These are phyloP conservation scores for Xylota segnis DNA, from an alignment of 2,888 invertebrate genomes.

Conservation along the genomic window DNA sequence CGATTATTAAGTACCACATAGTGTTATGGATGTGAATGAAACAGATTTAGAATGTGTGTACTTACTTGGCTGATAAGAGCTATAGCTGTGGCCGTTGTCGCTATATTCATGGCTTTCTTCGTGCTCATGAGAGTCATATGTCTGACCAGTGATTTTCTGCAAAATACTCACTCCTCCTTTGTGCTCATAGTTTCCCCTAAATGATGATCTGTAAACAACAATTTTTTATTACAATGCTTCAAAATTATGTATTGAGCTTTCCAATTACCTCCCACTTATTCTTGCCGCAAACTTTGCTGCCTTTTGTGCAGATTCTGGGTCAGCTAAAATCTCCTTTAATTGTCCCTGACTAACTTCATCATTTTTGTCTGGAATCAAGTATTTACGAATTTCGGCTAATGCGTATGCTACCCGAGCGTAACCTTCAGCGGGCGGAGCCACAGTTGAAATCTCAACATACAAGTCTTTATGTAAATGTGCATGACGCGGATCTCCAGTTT, in stretches of 20 bases:
- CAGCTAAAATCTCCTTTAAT: constrained; percentile 79
- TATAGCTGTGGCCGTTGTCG: not conserved
- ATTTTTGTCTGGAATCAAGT: constrained; percentile 81
- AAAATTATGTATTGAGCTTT: not conserved
- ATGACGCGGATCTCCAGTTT: constrained; percentile 93
- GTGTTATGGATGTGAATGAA: constrained; percentile 10
- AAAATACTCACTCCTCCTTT: constrained; percentile 59
- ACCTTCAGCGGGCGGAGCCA: constrained; percentile 94
- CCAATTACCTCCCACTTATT: constrained; percentile 47
- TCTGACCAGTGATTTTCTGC: constrained; percentile 59
- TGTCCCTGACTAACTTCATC: constrained; percentile 81
- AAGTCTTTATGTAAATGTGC: constrained; percentile 94
- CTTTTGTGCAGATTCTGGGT: constrained; percentile 58
- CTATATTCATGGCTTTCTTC: constrained; percentile 4
- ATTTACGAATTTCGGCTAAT: constrained; percentile 81
- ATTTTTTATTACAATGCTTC: not conserved
- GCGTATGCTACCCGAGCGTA: constrained; percentile 89
- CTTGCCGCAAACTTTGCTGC: constrained; percentile 33
- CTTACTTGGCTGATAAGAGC: constrained; percentile 49
- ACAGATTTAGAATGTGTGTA: not conserved
- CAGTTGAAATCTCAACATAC: constrained; percentile 94
- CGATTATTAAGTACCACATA: constrained; percentile 53
- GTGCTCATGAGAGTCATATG: constrained; percentile 23
- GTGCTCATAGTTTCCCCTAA: constrained; percentile 16
- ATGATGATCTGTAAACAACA: constrained; percentile 14